These are phyloP conservation scores for Halictus quadricinctus DNA, from an alignment of 2,888 invertebrate species.

Conservation along the genomic window DNA sequence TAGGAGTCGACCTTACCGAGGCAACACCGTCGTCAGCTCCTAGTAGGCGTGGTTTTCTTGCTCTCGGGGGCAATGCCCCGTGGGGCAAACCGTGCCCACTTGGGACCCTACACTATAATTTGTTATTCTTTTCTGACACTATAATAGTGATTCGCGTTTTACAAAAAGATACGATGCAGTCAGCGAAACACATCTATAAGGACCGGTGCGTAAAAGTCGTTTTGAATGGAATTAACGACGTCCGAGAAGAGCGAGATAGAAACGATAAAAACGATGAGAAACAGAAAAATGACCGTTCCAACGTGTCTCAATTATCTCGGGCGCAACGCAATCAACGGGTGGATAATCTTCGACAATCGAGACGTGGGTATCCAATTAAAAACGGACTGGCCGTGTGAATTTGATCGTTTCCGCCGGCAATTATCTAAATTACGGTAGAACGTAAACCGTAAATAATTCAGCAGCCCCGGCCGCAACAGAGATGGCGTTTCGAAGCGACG, in stretches of 20 bases:
- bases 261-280: too few species aligned
- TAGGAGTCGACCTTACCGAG: constrained; percentile 59
- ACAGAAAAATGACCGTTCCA: not conserved
- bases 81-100: not conserved
- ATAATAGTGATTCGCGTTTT: not conserved
- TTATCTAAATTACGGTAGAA: constrained; percentile 6
- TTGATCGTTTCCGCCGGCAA: constrained; percentile 28
- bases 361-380: constrained; percentile 23
- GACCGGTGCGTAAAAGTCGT: not conserved
- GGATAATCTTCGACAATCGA: not conserved
- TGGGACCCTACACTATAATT: too few species aligned
- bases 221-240: not conserved
- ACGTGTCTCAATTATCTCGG: not conserved
- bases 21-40: constrained; percentile 23
- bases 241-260: not conserved
- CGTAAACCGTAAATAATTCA: constrained; percentile 18
- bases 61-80: not conserved
- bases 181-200: not conserved
- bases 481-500: not conserved
- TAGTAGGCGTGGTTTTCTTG: not conserved
- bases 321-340: not conserved
- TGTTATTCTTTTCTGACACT: not conserved
- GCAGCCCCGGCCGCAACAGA: not conserved
- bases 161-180: not conserved
- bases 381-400: constrained; percentile 33